Evolutionary conservation across 2,888 invertebrate genomes (phyloP), one percentile per base, ranked within the genome.

Genomic region (Xylophagus ater): DNA sequence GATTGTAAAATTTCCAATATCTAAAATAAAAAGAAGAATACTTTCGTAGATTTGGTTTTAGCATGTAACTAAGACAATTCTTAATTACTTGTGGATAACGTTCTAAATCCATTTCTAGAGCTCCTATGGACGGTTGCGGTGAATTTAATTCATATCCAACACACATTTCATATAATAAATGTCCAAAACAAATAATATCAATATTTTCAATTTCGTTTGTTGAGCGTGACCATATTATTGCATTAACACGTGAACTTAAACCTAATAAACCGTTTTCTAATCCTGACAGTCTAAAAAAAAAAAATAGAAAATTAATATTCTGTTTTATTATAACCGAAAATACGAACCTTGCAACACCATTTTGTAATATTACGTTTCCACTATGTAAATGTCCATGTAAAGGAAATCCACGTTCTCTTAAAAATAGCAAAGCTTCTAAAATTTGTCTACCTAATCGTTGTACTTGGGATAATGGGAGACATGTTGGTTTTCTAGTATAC

Each of bases 121-220:
- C 76, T 47, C 78, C 77, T 3, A 80, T 74, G 48, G 81, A 74
- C 34, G 84, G 83, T 55, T 75, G 74, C 36, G 86, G 76, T 26
- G 80, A 70, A 50, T 80, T 76, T 47, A 89, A 66, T 55, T 88
- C 85, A 49, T 81, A 77, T 25, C 87, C 92, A 13, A 86, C 80
- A 52, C 87, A 81, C 90, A 92, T 92, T 68, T 92, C 92, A 61
- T 84, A 90, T 41, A 93, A 68, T 54, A 92, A 74, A 60, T 85
- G 83, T 20, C 88, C 89, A 51, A 90, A 80, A 52, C 78, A 78
- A 46, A 81, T 68, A 12, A 75, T 73, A 58, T 81, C 81, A 41
- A 79, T 71, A 58, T 59, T 66, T 55, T 65, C 71, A 50, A 68
- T 66, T 56, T 65, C 65, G 26, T 57, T 58, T 37, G 59, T 58